Base-by-base conservation (phyloP, 1,140 invertebrate species). In the Tetramorium parvispinum region DNA sequence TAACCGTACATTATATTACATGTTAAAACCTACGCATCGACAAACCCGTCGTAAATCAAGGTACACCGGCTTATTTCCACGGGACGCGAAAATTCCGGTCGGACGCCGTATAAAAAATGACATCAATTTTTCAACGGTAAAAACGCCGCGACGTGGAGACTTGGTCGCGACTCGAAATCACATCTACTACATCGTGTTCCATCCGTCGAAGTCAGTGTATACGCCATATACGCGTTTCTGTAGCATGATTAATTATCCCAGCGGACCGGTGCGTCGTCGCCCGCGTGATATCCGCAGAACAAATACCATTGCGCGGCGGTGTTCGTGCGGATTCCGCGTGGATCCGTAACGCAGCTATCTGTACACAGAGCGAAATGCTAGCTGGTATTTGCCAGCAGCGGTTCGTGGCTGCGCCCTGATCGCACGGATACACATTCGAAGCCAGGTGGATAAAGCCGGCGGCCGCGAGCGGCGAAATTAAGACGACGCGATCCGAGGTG, bases 171-270 rank as follows among this genome's bases (percentile, higher is more conserved):
- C 66, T 55, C 66, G 79, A 49, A 83, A 83, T 83, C 55, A 32
- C 68, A 71, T 59, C 24, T 59, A 71, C 53, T 82, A 75, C 40
- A 37, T 61, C 57, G 68, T 75, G 79, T 83, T 43, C 53, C 55
- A 32, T 46, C 68, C 79, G 43, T 75, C 79, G 68, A 73, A 46
- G 68, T 37, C 53, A 43, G 7, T 49, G 8, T 57, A 46, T 53
- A 73, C 13, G n/a, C 11, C 40, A 10, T 27, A 8, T 21, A 43
- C 77, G 18, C 6, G 40, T 6, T 71, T 2, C 46, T 70, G 16
- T 18, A 43, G 78, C n/a, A 43, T 73, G 79, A 83, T 83, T 83
- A 83, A 83, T 83, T 83, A 83, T 83, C 79, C 43, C 43, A 10
- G 40, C 68, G 79, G 53, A 61, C 59, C 49, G 24, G 24, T 32